Percentiles rank a stretch among this genome's conserved stretches.
Evolutionary conservation across 2,113 vertebrate genomes (phyloP).

Genomic region (Leptobrachium ailaonicum): DNA sequence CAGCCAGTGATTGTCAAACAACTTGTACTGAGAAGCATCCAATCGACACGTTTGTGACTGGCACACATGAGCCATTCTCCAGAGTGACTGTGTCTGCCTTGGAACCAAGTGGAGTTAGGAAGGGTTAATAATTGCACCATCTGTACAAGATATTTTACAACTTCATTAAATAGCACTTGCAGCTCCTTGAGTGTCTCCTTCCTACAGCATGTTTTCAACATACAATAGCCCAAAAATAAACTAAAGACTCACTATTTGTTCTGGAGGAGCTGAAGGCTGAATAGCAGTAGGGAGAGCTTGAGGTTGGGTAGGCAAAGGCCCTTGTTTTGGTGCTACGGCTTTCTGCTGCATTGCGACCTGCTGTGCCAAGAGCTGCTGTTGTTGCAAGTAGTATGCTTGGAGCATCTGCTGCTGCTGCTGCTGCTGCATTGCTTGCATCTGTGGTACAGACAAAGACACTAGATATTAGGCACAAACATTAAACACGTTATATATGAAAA

Average conservation of each 20-base stretch:
- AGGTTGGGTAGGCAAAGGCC: constrained; percentile 3
- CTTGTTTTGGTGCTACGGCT: constrained; percentile 55
- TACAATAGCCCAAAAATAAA: neutral
- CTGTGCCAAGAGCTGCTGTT: constrained; percentile 67
- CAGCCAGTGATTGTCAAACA: no score
- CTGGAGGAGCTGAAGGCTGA: constrained; percentile 48
- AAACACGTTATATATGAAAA: neutral
- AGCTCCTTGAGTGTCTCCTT: no score
- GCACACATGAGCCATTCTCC: no score
- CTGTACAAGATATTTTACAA: no score
- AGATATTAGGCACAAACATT: neutral
- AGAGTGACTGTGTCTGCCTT: no score
- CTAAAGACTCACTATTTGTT: constrained; percentile 61
- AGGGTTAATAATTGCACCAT: no score
- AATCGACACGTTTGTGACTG: no score
- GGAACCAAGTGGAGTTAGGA: no score
- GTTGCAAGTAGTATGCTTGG: constrained; percentile 75
- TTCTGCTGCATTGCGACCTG: constrained; percentile 70
- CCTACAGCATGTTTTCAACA: neutral
- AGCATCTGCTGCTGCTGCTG: constrained; percentile 66
- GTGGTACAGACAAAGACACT: neutral
- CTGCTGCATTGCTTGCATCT: constrained; percentile 48
- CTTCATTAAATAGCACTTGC: no score
- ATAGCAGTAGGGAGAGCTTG: constrained; percentile 31
- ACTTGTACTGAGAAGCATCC: no score